Base-by-base conservation (phyloP, 2,888 invertebrate genomes). In the Harpalus rufipes region DNA sequence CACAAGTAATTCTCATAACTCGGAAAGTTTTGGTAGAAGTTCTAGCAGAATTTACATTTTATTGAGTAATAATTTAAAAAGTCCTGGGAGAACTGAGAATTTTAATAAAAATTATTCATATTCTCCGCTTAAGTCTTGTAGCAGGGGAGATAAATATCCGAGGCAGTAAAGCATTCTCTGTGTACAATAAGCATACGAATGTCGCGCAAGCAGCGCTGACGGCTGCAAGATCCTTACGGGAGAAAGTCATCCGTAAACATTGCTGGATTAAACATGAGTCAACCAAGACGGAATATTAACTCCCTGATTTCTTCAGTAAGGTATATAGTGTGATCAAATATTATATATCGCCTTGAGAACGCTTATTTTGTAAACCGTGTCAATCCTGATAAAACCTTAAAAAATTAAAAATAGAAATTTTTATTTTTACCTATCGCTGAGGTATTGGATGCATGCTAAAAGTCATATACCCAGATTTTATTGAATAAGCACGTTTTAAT, bases 71-170 rank as follows among this genome's bases (percentile, higher is more conserved):
- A 83, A 83, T 83, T 83, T 83, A 61, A 83, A 81, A 83, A 76
- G 83, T 83, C 61, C 16, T n/a, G 39, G 58, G 59, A 74, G 41
- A 59, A 74, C 74, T 83, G 72, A 72, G 61, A 74, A 83, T 83
- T 83, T 83, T 83, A 74, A 83, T 83, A 83, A 83, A 83, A 83
- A 76, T 76, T 83, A 83, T 83, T 83, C 83, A 83, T 76, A 83
- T 83, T 76, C 72, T 25, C 58, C 44, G 74, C 59, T 82, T 32
- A 25, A 72, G 25, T 81, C 65, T 51, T 72, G 83, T 58, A 74
- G 59, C 44, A 74, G 18, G 72, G 72, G 68, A 68, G 41, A 81
- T 68, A 82, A 58, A 82, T 82, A 82, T 72, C 25, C 44, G 18
- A 7, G 16, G 44, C 65, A 8, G 81, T 82, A 82, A 82, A 82